phyloP scores from a whole-genome alignment of 2,113 vertebrate genomes.

The Hyla sarda region DNA sequence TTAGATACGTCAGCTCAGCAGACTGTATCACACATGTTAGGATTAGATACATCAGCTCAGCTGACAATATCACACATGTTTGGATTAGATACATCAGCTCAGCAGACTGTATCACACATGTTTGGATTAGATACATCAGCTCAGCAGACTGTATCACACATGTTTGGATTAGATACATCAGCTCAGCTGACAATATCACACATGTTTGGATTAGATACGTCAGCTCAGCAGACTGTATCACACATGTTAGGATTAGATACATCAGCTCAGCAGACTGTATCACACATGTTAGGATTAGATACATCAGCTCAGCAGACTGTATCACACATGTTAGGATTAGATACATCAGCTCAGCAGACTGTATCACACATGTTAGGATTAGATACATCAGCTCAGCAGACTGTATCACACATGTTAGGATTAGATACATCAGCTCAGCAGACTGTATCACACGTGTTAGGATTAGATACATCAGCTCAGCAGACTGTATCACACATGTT shows the following conservation, averaged over 20 bases:
- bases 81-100: too few species aligned
- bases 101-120: too few species aligned
- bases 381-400: background rate
- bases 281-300: background rate
- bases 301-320: background rate
- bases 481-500: background rate
- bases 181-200: background rate
- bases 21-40: background rate
- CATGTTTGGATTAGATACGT: too few species aligned
- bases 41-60: slow-evolving; percentile 7
- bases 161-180: too few species aligned
- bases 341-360: slow-evolving; percentile 1
- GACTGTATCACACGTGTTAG: too few species aligned
- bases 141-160: too few species aligned
- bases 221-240: too few species aligned
- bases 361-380: background rate
- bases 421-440: too few species aligned
- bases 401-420: too few species aligned
- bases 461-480: too few species aligned
- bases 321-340: background rate
- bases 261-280: background rate
- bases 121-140: too few species aligned
- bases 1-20: background rate
- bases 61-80: background rate
- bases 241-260: background rate